Evolutionary conservation across 2,113 vertebrate genomes (phyloP), one percentile per base, ranked within the genome.

Genomic region (Galeopterus variegatus): DNA sequence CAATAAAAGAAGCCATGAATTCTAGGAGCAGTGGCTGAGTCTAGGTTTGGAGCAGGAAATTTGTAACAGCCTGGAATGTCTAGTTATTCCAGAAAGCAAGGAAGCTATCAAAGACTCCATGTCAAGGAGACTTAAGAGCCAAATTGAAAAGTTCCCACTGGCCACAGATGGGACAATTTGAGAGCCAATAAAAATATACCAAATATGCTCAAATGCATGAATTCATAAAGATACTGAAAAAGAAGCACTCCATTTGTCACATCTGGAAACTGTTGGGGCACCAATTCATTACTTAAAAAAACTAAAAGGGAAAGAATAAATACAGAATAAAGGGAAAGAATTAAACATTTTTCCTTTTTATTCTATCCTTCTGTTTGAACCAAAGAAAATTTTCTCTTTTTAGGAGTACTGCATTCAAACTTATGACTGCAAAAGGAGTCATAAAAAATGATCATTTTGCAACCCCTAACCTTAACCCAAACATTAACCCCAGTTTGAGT

Each of bases 361-460:
- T 60, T 5, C 45, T 50, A 0, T 87, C 8, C 65, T 88, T 88
- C 72, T 93, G 18, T 92, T 91, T 41, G 3, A 69, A 75, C 48
- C 67, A n/a, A 85, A 91, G 88, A 88, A 67, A 85, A 70, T 23
- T 3, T 82, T 83, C 72, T 96, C 10, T 82, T 92, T 92, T 70
- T 50, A n/a, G 12, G 52, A 90, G 14, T 56, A 62, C 36, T 45
- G 6, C n/a, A 48, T 67, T 80, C 60, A 84, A 79, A 6, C 18
- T 70, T 84, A 41, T 33, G 19, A 17, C 26, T 70, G 48, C 72
- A 64, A 91, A 93, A 8, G 26, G n/a, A 85, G 31, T 73, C 41
- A 75, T 17, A n/a, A 23, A 81, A 69, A 89, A 70, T 50, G 23
- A 64, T 31, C 1, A 8, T 36, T 83, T 81, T 65, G 54, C n/a